Base-by-base conservation (phyloP, 2,113 vertebrate genomes). In the Pseudorasbora parva region DNA sequence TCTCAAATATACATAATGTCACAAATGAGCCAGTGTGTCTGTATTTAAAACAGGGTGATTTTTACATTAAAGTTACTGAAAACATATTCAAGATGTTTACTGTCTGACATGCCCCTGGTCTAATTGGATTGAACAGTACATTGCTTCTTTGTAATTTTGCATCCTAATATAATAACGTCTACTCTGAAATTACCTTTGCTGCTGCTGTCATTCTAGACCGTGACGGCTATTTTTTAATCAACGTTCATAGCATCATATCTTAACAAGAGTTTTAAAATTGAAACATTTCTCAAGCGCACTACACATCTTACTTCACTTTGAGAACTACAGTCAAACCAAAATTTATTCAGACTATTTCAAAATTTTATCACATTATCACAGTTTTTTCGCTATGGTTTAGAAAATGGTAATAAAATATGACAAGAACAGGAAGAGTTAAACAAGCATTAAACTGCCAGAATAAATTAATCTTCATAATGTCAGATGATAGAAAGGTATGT, bases 141-240 rank as follows among this genome's bases (percentile, higher is more conserved):
- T 66, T 66, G 62, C 27, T 19, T 33, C 27, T 66, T 66, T 66
- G 62, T 66, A 66, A 66, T 33, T 33, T 30, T 64, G 62, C 62
- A 64, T 64, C 30, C 33, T 33, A 33, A 66, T 27, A 14, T 64
- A 64, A 30, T 64, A 30, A 30, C 27, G 8, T 17, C 5, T 62
- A 5, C 60, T 64, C 62, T 33, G 14, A 33, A 33, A 33, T 64
- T 1, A 64, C 62, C 19, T 66, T 33, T 9, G 25, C 15, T 33
- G 30, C 30, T 30, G 30, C 3, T 30, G 30, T 30, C 30, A 30
- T 30, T 30, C 30, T 30, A n/a, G 62, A 3, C 27, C 8, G 8
- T 66, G 62, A 1, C 17, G 62, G 62, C 27, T 19, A 33, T 66
- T 62, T 62, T 62, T 30, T 27, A 27, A 25, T 27, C 23, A 27